Base-by-base conservation (phyloP, 2,113 vertebrate genomes). In the Zingel zingel region DNA sequence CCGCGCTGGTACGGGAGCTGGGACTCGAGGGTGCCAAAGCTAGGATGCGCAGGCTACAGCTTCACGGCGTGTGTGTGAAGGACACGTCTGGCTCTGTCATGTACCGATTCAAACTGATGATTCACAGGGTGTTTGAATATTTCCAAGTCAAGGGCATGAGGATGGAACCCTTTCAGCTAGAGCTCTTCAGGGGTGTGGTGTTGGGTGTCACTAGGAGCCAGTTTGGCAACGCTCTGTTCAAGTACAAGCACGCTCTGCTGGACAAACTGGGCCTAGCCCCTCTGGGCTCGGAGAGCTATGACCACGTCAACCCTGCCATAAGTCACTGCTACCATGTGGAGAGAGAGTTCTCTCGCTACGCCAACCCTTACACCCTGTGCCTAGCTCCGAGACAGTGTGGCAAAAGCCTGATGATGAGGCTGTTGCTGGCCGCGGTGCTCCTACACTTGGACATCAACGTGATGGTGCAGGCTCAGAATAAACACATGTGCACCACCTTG, bases 131-230 rank as follows among this genome's bases (percentile, higher is more conserved):
- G 30, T 82, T 54, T 69, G 70, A 82, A 47, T 82, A 82, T 30
- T 82, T 82, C 36, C 21, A 14, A 3, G 30, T 19, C 0, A 82
- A 76, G 7, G 47, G 18, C n/a, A 82, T 82, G 72, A 27, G 48
- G 1, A 82, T 76, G 80, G 80, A 82, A 51, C 80, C 80, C 30
- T 82, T 82, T 54, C 80, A 82, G 47, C 1, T 82, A 0, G 80
- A 82, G 56, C 56, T 82, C 5, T 75, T 82, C 23, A 27, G 80
- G 11, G 79, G 72, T 4, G 64, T 82, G 7, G 64, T 76, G 7
- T 23, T 76, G 2, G 80, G 80, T 5, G 43, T 82, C 0, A 51
- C 80, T 1, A 5, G 9, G 5, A 59, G 30, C 36, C 36, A 82
- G 47, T 69, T 82, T 4, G 72, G 80, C 3, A 72, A 82, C 1